Evolutionary conservation across 2,797 vertebrate species (phyloP).

Genomic region (Pelochelys cantorii): DNA sequence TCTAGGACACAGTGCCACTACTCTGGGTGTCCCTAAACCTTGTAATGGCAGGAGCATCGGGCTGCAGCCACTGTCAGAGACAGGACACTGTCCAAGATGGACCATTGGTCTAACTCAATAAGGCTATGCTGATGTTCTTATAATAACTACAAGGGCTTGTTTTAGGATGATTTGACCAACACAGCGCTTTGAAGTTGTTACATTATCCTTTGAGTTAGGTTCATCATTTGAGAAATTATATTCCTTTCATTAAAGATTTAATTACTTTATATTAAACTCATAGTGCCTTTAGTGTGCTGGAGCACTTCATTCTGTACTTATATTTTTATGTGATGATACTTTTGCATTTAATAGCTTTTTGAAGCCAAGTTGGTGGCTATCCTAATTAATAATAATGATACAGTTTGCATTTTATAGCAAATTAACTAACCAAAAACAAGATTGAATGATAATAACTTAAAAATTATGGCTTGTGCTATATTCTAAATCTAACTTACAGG

Average conservation of each 20-base stretch:
- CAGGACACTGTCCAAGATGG: neutral
- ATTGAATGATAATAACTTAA: constrained; percentile 69
- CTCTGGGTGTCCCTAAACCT: neutral
- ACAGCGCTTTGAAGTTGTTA: neutral
- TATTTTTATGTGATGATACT: constrained; percentile 52
- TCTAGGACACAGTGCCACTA: neutral
- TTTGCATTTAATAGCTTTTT: constrained; percentile 68
- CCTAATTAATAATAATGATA: constrained; percentile 74
- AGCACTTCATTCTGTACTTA: constrained; percentile 42
- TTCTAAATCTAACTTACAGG: constrained; percentile 68
- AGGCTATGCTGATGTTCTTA: neutral
- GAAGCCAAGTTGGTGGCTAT: constrained; percentile 48
- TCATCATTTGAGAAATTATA: constrained; percentile 5
- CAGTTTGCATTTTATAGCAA: constrained; percentile 71
- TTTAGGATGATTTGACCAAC: neutral
- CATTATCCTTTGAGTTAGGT: neutral
- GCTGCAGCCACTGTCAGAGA: neutral
- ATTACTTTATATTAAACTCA: constrained; percentile 58
- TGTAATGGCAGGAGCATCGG: neutral
- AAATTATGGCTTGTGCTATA: constrained; percentile 57
- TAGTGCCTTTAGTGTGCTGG: constrained; percentile 28
- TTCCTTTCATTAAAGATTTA: constrained; percentile 52
- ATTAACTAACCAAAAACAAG: constrained; percentile 68
- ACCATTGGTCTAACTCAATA: neutral
- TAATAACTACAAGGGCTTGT: neutral